A percentile compares a stretch with the other conserved stretches of the same genome.
These are phyloP conservation scores for Hylyphantes graminicola DNA, from an alignment of 1,140 invertebrate species.

Conservation along the genomic window DNA sequence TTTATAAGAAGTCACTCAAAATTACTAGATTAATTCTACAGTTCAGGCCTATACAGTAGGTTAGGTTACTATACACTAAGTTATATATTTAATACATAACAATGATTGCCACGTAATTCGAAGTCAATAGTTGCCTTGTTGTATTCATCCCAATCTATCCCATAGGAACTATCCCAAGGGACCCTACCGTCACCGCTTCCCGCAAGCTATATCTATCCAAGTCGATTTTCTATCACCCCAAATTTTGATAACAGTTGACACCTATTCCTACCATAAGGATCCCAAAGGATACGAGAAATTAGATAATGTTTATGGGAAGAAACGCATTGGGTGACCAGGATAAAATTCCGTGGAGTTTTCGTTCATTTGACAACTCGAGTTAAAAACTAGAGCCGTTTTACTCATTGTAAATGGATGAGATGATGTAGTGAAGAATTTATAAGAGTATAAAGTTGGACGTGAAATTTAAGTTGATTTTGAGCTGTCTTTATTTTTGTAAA, in stretches of 20 bases:
- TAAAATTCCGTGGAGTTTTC: background rate
- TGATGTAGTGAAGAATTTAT: too few species aligned
- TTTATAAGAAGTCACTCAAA: too few species aligned
- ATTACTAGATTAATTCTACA: too few species aligned
- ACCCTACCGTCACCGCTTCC: background rate
- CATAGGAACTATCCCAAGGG: background rate
- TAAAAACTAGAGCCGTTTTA: slow-evolving; percentile 11
- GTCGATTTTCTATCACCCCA: slow-evolving; percentile 26
- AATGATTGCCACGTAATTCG: too few species aligned
- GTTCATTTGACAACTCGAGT: slow-evolving; percentile 13
- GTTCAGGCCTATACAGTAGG: too few species aligned
- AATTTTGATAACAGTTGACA: slow-evolving; percentile 34
- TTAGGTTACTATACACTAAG: too few species aligned
- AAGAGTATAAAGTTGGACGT: too few species aligned
- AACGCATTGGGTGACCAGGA: background rate
- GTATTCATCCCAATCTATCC: too few species aligned
- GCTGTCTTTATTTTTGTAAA: too few species aligned
- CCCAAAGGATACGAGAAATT: slow-evolving; percentile 15
- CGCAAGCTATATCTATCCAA: slow-evolving; percentile 11
- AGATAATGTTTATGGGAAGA: slow-evolving; percentile 21
- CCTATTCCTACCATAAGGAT: slow-evolving; percentile 2
- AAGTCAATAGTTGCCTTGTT: too few species aligned
- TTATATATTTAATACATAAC: too few species aligned
- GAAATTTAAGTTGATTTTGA: too few species aligned
- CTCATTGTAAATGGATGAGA: background rate